Conservation (phyloP, 2,888 invertebrate genomes). For the Meiosimyza decipiens region DNA sequence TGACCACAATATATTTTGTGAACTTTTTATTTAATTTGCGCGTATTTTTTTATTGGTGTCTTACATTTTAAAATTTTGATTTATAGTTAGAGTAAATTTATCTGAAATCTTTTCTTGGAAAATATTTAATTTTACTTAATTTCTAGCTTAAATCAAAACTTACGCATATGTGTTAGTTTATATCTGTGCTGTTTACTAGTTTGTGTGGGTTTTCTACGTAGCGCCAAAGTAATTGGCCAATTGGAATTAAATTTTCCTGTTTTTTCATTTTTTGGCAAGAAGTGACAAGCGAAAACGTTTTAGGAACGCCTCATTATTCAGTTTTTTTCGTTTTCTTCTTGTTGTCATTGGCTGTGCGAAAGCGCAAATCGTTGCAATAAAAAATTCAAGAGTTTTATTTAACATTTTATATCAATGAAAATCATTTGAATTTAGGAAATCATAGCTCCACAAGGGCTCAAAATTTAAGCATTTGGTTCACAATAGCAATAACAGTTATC, state of each 20-base stretch:
- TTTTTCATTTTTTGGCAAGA: conserved; percentile 27
- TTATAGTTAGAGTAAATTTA: neutral
- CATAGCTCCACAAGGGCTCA: too few relatives aligned
- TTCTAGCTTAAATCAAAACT: neutral
- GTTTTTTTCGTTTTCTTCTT: too few relatives aligned
- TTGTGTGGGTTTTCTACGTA: conserved; percentile 5
- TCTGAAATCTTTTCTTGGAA: neutral
- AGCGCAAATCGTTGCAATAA: too few relatives aligned
- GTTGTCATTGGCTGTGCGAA: too few relatives aligned
- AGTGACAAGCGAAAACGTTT: conserved; percentile 31
- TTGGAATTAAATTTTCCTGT: conserved; percentile 36
- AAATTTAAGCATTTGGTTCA: too few relatives aligned
- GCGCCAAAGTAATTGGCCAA: conserved; percentile 40
- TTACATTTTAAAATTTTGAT: neutral
- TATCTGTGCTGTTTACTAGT: conserved; percentile 7
- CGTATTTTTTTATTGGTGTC: neutral
- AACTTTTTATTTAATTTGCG: neutral
- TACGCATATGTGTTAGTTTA: conserved; percentile 10
- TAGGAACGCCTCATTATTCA: conserved; percentile 33
- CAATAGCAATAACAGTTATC: too few relatives aligned
- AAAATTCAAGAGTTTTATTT: too few relatives aligned
- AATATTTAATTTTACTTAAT: neutral
- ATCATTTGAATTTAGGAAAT: too few relatives aligned
- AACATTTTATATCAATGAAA: too few relatives aligned
- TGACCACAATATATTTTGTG: neutral